These are phyloP conservation scores for Psammodynastes pulverulentus DNA, from an alignment of 2,113 vertebrate genomes.

Conservation along the genomic window DNA sequence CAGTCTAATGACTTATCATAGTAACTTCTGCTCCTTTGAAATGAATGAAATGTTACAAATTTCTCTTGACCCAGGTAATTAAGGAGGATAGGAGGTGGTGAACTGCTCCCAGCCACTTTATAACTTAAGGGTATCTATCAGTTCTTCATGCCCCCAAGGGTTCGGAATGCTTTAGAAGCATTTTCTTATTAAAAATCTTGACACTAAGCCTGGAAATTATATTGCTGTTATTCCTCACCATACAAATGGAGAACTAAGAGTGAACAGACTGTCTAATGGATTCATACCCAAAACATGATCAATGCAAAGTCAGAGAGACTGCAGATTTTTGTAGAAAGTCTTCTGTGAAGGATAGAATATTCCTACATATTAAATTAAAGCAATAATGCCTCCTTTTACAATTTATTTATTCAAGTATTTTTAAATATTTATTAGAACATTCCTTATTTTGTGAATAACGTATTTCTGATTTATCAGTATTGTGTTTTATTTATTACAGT, in stretches of 20 bases:
- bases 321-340: not conserved
- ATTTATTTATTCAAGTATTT: not conserved
- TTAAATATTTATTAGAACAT: not conserved
- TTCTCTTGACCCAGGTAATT: slow-evolving; percentile 43
- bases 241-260: not conserved
- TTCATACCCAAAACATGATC: not conserved
- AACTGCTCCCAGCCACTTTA: not conserved
- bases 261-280: not conserved
- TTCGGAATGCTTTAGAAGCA: not conserved
- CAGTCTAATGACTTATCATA: slow-evolving; percentile 65
- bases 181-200: not conserved
- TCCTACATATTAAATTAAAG: not conserved
- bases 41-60: slow-evolving; percentile 49
- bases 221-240: not conserved
- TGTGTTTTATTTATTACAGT: not conserved
- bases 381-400: not conserved
- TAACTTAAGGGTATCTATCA: not conserved
- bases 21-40: slow-evolving; percentile 50
- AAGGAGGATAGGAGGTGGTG: not conserved
- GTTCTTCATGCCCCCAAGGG: not conserved
- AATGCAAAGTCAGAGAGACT: not conserved
- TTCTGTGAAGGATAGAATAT: not conserved
- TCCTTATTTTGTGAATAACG: not conserved
- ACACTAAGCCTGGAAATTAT: not conserved
- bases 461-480: not conserved